Base-by-base conservation (phyloP, 2,797 vertebrate genomes). In the Anabas testudineus region DNA sequence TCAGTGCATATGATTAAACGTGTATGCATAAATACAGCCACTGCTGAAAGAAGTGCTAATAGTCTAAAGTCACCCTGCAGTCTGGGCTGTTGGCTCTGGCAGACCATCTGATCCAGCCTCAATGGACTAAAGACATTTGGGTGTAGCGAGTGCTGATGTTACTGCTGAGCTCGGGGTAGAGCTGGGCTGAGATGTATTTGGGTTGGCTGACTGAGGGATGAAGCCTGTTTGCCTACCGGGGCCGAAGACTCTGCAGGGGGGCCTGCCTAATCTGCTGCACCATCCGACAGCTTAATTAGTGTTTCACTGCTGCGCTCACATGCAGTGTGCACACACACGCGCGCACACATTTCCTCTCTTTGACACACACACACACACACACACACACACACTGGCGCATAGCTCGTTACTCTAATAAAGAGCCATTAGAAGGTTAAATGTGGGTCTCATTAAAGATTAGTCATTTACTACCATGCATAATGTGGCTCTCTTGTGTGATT, bases 361-460 rank as follows among this genome's bases (percentile, higher is more conserved):
- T 5, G 58, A 61, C 62, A 57, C 80, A 71, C 61, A 61, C 19
- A 71, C 87, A 89, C 85, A 76, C 84, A 71, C 60, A 61, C 62
- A 57, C 80, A 71, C 61, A 61, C 19, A 71, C 87, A 89, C 85
- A 76, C 84, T 69, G 74, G 73, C 83, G 78, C 80, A 82, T 56
- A 84, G 84, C 87, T 88, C 81, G 87, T 92, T 91, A 92, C 87
- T 79, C 88, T 85, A 91, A 92, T 90, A 87, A 91, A 88, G 85
- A 92, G 82, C 86, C 87, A 90, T 91, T 90, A 90, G 87, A 88
- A 93, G 91, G 90, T 92, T 91, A 90, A 91, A 87, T 84, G 86
- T 86, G 87, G 88, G 88, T 86, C 90, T 91, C 87, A 92, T 91
- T 91, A 93, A 88, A 88, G 87, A 92, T 92, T 89, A 91, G 87